A percentile compares a stretch with the other conserved stretches of the same genome.
phyloP scores from a whole-genome alignment of 2,113 vertebrate genomes.

The Crotalus helleri region DNA sequence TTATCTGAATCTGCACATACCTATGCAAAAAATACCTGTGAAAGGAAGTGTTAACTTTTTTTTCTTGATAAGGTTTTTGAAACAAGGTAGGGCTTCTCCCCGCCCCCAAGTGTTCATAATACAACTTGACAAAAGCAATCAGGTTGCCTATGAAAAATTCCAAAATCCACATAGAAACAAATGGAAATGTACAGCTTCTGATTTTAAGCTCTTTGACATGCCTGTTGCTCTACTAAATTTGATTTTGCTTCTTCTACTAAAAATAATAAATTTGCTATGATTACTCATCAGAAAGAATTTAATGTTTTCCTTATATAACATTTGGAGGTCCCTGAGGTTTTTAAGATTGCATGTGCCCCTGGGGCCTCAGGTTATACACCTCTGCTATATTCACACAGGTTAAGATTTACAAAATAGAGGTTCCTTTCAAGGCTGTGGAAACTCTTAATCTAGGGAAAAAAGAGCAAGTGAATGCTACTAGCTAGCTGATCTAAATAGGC shows the following conservation, averaged over 20 bases:
- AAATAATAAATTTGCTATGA: neutral
- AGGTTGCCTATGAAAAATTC: neutral
- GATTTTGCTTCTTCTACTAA: neutral
- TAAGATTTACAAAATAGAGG: neutral
- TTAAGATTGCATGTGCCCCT: neutral
- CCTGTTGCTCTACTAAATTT: neutral
- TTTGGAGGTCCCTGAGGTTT: neutral
- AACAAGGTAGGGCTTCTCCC: neutral
- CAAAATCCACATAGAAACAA: neutral
- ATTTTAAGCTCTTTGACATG: neutral
- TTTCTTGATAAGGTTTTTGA: constrained; percentile 16
- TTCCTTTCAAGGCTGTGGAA: neutral
- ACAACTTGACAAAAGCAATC: neutral
- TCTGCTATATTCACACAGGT: neutral
- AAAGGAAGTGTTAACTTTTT: constrained; percentile 3
- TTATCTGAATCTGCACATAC: constrained; percentile 37
- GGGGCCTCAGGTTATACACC: neutral
- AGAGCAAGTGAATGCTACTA: neutral
- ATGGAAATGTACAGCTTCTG: neutral
- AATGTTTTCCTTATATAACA: neutral
- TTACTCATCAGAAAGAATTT: neutral
- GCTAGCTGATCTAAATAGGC: neutral
- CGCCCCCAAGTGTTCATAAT: constrained; percentile 8
- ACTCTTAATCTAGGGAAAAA: neutral
- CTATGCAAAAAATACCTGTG: neutral